Base-by-base conservation (phyloP, 2,113 vertebrate species). In the Gasterosteus nipponicus region DNA sequence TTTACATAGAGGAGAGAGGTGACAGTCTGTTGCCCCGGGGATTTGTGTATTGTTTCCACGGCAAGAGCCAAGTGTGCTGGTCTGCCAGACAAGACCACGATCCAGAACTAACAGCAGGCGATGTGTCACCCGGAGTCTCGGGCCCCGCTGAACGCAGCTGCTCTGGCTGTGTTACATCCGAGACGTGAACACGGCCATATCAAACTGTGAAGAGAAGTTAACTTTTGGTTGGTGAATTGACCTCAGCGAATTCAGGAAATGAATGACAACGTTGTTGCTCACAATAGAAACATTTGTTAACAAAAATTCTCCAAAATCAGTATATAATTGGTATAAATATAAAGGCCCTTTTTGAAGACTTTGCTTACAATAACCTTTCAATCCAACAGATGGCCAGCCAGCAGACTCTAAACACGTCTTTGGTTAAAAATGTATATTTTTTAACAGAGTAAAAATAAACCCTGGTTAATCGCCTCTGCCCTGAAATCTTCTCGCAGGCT, bases 1-100 rank as follows among this genome's bases (percentile, higher is more conserved):
- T 93, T 92, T 92, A 93, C 83, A 89, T 87, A 87, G 72, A 83
- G 58, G 78, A 66, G 78, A 86, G 73, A 81, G 85, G 89, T 90
- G 91, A 89, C 88, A 70, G 80, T 38, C 64, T 6, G 77, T 86
- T 89, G 85, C 85, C 85, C 57, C 69, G 80, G 89, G 80, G 75
- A 90, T 84, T 89, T 82, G 81, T 86, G 84, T 89, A 89, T 84
- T 82, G 86, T 90, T 91, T 92, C 87, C 88, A 84, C 70, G 51
- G 66, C 76, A 44, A 66, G 75, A 81, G 89, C 87, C 79, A 83
- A 89, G 61, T 70, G 81, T 81, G 86, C 83, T 84, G 77, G 74
- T 77, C 79, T 80, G 78, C 71, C 73, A 87, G 84, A 89, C 73
- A 8, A 72, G 86, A 86, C 77, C 86, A 68, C 86, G 31, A 84